Evolutionary conservation across 2,888 invertebrate species (phyloP).

Genomic region (Melitaea athalia): DNA sequence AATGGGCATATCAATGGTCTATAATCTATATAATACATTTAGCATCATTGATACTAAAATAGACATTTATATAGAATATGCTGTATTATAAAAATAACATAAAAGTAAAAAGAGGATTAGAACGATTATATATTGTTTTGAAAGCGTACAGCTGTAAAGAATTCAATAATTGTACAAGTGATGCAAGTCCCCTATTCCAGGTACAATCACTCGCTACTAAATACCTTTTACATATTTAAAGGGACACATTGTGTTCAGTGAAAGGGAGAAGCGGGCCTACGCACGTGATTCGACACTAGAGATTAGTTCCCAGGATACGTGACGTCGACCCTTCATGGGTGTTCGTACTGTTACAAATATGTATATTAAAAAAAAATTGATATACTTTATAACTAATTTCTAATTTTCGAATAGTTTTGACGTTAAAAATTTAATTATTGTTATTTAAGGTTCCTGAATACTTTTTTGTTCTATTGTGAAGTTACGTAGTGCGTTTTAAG

Average conservation of each 20-base stretch:
- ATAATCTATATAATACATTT: too few relatives aligned
- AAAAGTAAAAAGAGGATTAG: neutral
- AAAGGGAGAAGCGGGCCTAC: slow-evolving; percentile 53
- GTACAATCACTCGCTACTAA: slow-evolving; percentile 36
- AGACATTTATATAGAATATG: too few relatives aligned
- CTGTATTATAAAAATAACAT: too few relatives aligned
- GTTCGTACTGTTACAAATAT: slow-evolving; percentile 50
- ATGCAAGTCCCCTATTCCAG: slow-evolving; percentile 14
- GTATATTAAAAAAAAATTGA: neutral
- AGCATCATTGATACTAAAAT: too few relatives aligned
- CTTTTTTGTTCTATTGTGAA: too few relatives aligned
- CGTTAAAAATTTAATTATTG: too few relatives aligned
- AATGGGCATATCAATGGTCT: too few relatives aligned
- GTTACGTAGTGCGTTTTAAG: too few relatives aligned
- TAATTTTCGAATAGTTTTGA: too few relatives aligned
- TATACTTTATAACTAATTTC: too few relatives aligned
- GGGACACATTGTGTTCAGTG: slow-evolving; percentile 60
- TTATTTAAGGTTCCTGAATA: too few relatives aligned
- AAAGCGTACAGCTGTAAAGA: neutral
- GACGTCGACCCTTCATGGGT: slow-evolving; percentile 64
- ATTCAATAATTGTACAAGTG: slow-evolving; percentile 4
- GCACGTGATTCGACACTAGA: slow-evolving; percentile 73
- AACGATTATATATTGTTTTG: neutral
- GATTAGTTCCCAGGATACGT: slow-evolving; percentile 74
- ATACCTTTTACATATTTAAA: slow-evolving; percentile 57